Evolutionary conservation across 1,140 invertebrate species (phyloP).

Genomic region (Drosophila pandora): DNA sequence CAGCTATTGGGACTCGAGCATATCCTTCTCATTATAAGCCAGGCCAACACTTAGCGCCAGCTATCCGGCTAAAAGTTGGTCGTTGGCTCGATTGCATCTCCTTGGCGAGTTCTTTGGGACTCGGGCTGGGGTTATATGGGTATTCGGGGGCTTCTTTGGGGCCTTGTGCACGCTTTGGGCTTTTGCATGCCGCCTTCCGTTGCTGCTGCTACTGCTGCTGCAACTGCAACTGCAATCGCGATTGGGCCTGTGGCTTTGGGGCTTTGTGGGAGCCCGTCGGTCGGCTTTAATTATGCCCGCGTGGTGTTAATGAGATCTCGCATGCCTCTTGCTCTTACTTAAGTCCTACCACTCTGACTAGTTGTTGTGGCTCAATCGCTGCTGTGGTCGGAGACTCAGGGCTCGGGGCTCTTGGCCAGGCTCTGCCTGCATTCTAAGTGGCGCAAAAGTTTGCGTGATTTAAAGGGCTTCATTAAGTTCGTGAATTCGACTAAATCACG

Average conservation of each 20-base stretch:
- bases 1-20: conserved; percentile 37
- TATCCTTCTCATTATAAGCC: conserved; percentile 71
- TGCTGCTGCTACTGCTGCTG: conserved; percentile 21
- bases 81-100: conserved; percentile 73
- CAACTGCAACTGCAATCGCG: conserved; percentile 68
- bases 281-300: conserved; percentile 82
- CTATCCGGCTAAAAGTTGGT: conserved; percentile 30
- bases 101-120: conserved; percentile 21
- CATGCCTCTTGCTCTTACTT: conserved; percentile 33
- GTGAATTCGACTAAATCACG: conserved; percentile 84
- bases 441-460: conserved; percentile 82
- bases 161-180: conserved; percentile 36
- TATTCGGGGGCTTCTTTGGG: conserved; percentile 28
- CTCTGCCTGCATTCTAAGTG: conserved; percentile 63
- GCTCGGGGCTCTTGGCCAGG: background rate
- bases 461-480: conserved; percentile 84
- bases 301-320: conserved; percentile 83
- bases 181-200: conserved; percentile 53
- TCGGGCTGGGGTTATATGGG: conserved; percentile 1
- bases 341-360: conserved; percentile 36
- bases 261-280: conserved; percentile 60
- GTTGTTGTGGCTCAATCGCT: conserved; percentile 72
- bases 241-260: conserved; percentile 47
- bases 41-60: conserved; percentile 75
- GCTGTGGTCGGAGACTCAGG: conserved; percentile 1